These are phyloP conservation scores for Taenaris catops DNA, from an alignment of 2,888 invertebrate genomes.

Conservation along the genomic window DNA sequence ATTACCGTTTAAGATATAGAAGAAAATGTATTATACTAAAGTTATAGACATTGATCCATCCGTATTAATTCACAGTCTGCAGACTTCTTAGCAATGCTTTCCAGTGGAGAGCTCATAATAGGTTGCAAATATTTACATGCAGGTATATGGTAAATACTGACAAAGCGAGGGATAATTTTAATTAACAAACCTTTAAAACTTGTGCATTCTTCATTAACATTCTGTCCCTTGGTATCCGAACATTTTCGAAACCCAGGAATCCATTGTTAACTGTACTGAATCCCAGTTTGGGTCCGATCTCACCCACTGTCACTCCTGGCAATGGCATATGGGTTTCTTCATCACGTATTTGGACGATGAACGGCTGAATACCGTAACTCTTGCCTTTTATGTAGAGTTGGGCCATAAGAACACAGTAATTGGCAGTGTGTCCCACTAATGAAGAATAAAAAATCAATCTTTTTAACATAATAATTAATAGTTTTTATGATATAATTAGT, in stretches of 20 bases:
- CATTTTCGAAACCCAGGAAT: conserved; percentile 91
- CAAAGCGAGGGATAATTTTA: too few species aligned
- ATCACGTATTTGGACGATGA: conserved; percentile 93
- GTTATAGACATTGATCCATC: too few species aligned
- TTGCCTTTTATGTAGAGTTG: conserved; percentile 91
- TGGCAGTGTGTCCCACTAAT: conserved; percentile 97
- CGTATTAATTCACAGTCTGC: too few species aligned
- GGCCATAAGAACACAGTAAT: conserved; percentile 94
- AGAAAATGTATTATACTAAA: too few species aligned
- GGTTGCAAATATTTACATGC: too few species aligned
- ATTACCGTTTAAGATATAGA: too few species aligned
- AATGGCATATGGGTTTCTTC: conserved; percentile 93
- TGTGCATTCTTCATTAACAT: conserved; percentile 97
- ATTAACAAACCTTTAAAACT: conserved; percentile 79
- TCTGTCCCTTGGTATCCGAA: conserved; percentile 90
- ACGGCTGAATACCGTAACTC: conserved; percentile 93
- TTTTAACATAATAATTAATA: too few species aligned
- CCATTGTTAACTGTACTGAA: conserved; percentile 96
- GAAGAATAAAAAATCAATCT: too few species aligned
- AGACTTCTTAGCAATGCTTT: too few species aligned
- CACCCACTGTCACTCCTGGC: conserved; percentile 93
- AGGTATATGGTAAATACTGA: too few species aligned
- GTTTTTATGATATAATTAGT: too few species aligned
- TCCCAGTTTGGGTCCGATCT: conserved; percentile 96
- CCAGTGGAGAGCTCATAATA: too few species aligned